These are phyloP conservation scores for Ips typographus DNA, from an alignment of 1,140 invertebrate genomes.

Conservation along the genomic window DNA sequence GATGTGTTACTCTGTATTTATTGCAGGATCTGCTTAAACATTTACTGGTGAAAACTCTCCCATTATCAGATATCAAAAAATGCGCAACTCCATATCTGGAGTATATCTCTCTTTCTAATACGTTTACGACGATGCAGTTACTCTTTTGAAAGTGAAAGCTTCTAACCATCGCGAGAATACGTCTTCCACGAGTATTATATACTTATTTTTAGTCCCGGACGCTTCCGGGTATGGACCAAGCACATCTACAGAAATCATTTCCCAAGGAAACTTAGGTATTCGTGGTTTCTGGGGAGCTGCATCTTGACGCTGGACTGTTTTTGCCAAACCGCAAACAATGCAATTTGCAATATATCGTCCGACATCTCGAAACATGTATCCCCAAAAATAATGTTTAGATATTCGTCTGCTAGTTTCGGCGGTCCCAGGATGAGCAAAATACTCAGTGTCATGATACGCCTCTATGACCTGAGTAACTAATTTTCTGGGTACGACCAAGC, in stretches of 20 bases:
- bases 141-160: background rate
- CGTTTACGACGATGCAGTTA: background rate
- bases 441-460: background rate
- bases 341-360: too few species aligned
- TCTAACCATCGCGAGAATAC: constrained; percentile 15
- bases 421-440: background rate
- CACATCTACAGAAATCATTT: background rate
- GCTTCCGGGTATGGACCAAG: background rate
- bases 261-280: too few species aligned
- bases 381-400: too few species aligned
- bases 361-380: too few species aligned
- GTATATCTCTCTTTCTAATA: background rate
- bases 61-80: background rate
- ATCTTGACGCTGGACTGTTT: constrained; percentile 7
- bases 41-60: background rate
- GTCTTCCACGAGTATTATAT: constrained; percentile 6
- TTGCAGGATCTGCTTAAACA: background rate
- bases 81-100: background rate
- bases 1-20: background rate
- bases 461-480: background rate
- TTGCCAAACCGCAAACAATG: constrained; percentile 40
- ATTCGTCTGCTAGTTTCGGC: too few species aligned
- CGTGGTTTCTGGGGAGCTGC: background rate
- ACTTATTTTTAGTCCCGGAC: background rate
- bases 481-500: background rate